A percentile compares a stretch with the other conserved stretches of the same genome.
Conservation (phyloP, 2,888 invertebrate species). For the Exephanes ischioxanthus region DNA sequence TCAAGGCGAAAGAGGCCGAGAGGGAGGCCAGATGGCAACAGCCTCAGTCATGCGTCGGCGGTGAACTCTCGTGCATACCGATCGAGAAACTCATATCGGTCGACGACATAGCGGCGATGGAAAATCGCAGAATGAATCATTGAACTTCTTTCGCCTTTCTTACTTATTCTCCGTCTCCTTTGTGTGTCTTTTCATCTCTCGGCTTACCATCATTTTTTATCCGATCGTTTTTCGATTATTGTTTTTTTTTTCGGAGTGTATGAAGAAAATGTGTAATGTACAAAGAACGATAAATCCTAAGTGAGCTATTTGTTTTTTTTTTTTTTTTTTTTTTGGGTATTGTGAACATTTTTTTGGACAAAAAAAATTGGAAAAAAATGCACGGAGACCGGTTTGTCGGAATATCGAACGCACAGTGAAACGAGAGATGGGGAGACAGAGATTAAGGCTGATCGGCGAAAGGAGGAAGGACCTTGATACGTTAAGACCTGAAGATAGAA, state of each 20-base stretch:
- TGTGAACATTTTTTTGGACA: not conserved
- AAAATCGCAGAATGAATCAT: slow-evolving; percentile 81
- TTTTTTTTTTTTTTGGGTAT: not conserved
- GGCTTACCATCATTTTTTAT: slow-evolving; percentile 2
- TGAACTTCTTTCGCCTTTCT: slow-evolving; percentile 51
- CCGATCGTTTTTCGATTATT: not conserved
- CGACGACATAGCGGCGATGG: slow-evolving; percentile 85
- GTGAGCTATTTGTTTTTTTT: not conserved
- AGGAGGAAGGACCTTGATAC: not conserved
- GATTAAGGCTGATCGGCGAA: slow-evolving; percentile 3
- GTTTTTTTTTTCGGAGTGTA: too few relatives aligned
- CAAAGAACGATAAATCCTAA: not conserved
- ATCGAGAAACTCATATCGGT: slow-evolving; percentile 90
- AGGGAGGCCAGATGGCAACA: slow-evolving; percentile 86
- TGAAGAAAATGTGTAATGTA: not conserved
- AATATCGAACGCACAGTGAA: slow-evolving; percentile 56
- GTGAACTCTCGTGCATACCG: slow-evolving; percentile 93
- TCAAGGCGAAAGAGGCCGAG: slow-evolving; percentile 88
- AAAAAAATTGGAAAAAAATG: not conserved
- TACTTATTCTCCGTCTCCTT: slow-evolving; percentile 32
- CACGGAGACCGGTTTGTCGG: not conserved
- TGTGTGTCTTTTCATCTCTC: slow-evolving; percentile 41
- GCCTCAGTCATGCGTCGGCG: slow-evolving; percentile 91
- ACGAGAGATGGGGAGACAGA: not conserved
- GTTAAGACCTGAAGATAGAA: not conserved